These are phyloP conservation scores for Drosophila sordidula DNA, from an alignment of 2,888 invertebrate species.

Conservation along the genomic window DNA sequence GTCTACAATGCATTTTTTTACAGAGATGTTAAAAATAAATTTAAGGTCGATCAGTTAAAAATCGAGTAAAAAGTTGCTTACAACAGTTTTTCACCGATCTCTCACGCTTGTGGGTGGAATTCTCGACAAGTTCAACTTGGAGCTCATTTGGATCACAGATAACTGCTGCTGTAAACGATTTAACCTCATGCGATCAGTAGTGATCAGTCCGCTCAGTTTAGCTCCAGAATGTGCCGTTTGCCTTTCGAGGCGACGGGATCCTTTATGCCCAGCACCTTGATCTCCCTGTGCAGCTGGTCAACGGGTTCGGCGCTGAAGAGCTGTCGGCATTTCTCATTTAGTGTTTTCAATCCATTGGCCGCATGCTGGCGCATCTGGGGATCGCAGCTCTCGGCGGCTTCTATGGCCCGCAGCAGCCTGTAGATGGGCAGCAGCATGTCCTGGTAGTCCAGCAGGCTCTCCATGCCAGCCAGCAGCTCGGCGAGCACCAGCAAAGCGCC, in stretches of 20 bases:
- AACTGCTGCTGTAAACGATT: no score
- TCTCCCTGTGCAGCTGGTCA: conserved; percentile 76
- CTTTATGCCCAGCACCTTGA: conserved; percentile 82
- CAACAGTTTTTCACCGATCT: no score
- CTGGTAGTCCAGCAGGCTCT: conserved; percentile 82
- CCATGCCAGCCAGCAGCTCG: conserved; percentile 83
- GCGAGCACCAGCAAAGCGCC: conserved; percentile 83
- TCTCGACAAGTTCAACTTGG: no score
- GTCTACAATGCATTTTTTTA: no score
- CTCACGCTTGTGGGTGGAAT: no score
- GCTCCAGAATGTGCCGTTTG: conserved; percentile 75
- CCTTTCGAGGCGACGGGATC: conserved; percentile 33
- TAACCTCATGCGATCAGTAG: neutral
- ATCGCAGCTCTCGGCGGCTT: conserved; percentile 76
- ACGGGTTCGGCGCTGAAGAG: conserved; percentile 69
- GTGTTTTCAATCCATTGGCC: conserved; percentile 77
- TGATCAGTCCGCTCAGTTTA: conserved; percentile 30
- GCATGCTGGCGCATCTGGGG: conserved; percentile 83
- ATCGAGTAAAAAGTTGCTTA: no score
- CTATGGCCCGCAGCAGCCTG: conserved; percentile 75
- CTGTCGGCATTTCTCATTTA: conserved; percentile 81
- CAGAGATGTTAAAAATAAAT: no score
- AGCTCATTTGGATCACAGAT: no score
- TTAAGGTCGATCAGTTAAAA: no score
- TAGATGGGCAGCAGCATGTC: conserved; percentile 84